A percentile compares a stretch with the other conserved stretches of the same genome.
These are phyloP conservation scores for Sinohyriopsis cumingii DNA, from an alignment of 2,888 invertebrate species.

Conservation along the genomic window DNA sequence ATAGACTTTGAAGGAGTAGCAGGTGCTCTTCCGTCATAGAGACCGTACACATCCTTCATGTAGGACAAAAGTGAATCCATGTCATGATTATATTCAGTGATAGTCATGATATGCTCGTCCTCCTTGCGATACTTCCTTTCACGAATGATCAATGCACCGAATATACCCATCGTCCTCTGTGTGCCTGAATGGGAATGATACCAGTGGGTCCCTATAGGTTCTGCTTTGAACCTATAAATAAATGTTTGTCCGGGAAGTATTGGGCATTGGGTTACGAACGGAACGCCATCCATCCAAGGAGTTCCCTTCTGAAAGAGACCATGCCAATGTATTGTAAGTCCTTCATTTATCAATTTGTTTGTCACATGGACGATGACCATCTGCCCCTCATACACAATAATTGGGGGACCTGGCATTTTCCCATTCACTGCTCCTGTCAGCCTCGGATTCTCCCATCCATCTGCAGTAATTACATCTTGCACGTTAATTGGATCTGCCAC, in stretches of 20 bases:
- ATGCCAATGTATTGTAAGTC: conserved; percentile 64
- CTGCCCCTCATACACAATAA: conserved; percentile 61
- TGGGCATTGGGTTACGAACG: conserved; percentile 63
- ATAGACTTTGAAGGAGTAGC: conserved; percentile 20
- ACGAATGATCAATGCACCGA: conserved; percentile 58
- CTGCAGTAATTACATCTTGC: conserved; percentile 55
- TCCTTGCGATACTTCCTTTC: conserved; percentile 21
- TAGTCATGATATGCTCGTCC: conserved; percentile 39
- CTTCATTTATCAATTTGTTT: conserved; percentile 48
- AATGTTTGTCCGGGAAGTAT: conserved; percentile 58
- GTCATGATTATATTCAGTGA: conserved; percentile 56
- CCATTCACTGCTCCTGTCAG: conserved; percentile 56
- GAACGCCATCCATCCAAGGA: conserved; percentile 62
- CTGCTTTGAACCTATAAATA: conserved; percentile 57
- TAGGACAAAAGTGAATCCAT: conserved; percentile 38
- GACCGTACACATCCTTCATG: conserved; percentile 39
- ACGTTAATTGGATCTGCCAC: conserved; percentile 25
- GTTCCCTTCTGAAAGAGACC: conserved; percentile 57
- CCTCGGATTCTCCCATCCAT: conserved; percentile 47
- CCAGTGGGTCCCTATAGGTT: conserved; percentile 53
- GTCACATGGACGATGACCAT: conserved; percentile 50
- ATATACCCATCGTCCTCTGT: conserved; percentile 59
- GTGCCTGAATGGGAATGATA: conserved; percentile 53
- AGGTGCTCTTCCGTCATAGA: conserved; percentile 30
- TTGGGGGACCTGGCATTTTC: conserved; percentile 57